Evolutionary conservation across 2,113 vertebrate species (phyloP), one percentile per base, ranked within the genome.

Genomic region (Rutilus rutilus): DNA sequence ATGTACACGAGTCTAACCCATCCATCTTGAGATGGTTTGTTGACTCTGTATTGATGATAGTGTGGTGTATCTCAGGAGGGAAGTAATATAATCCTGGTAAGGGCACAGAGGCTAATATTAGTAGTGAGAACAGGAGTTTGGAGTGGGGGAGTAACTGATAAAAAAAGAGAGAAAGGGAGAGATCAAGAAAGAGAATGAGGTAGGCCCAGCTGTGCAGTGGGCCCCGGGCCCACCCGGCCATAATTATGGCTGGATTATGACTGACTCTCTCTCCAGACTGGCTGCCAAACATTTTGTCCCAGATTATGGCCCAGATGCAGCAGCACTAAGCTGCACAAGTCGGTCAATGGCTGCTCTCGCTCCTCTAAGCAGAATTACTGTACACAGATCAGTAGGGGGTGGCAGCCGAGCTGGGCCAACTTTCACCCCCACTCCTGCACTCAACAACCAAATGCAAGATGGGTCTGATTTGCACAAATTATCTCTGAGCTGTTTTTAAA

Each of bases 261-360:
- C 64, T 57, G 54, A 59, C 69, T 47, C 84, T 87, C 85, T 86
- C 86, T 47, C 78, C 85, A 82, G 85, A 69, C 85, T 50, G 59
- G 14, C 78, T 82, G 88, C 88, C 90, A 91, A 89, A 88, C 87
- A 91, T 90, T 90, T 89, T 90, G 90, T 89, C 87, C 86, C 86
- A 90, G 90, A 90, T 90, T 91, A 90, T 50, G 76, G 75, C 82
- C 84, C 88, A 91, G 84, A 90, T 88, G 83, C 81, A 88, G 76
- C 23, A 52, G 45, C 76, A 50, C 87, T 90, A 87, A 88, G 69
- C 80, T 84, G 69, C 77, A 83, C 76, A 88, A 83, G 76, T 79
- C 73, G 39, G 87, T 87, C 86, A 90, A 74, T 84, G 59, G 39
- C 84, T 67, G 82, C 74, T 30, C 67, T 74, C 45, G 57, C 82